Percentiles rank a stretch among this genome's conserved stretches.
phyloP scores from a whole-genome alignment of 2,797 vertebrate genomes.

The Pteronotus mesoamericanus region DNA sequence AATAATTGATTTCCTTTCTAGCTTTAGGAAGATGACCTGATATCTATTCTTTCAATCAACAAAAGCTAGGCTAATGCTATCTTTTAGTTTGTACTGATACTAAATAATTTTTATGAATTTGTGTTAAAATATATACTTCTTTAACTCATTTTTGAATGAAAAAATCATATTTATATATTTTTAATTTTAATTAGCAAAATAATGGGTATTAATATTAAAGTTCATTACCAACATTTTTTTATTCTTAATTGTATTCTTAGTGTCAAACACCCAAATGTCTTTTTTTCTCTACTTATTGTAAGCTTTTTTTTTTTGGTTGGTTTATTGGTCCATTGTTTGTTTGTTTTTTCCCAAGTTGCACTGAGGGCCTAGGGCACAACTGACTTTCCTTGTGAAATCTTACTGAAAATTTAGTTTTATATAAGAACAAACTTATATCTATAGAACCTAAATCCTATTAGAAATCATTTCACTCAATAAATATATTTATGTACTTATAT shows the following conservation, averaged over 20 bases:
- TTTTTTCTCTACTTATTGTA: background rate
- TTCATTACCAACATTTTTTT: background rate
- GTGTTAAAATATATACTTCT: background rate
- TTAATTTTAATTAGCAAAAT: slow-evolving; percentile 3
- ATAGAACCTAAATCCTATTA: background rate
- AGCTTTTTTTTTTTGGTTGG: background rate
- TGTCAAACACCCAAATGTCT: background rate
- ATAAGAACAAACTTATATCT: background rate
- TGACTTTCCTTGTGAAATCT: background rate
- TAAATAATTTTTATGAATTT: slow-evolving; percentile 2
- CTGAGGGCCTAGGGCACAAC: background rate
- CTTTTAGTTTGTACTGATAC: background rate
- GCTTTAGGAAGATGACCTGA: background rate
- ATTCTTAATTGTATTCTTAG: background rate
- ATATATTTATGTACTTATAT: background rate
- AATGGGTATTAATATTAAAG: background rate
- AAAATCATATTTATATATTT: background rate
- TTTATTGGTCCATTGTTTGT: background rate
- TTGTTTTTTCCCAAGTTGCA: background rate
- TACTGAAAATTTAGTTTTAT: background rate
- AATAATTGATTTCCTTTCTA: slow-evolving; percentile 1
- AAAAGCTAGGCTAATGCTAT: background rate
- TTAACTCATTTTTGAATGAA: background rate
- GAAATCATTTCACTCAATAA: background rate
- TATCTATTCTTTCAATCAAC: background rate